Evolutionary conservation across 2,888 invertebrate genomes (phyloP), one percentile per base, ranked within the genome.

Genomic region (Lasioglossum zephyrum): DNA sequence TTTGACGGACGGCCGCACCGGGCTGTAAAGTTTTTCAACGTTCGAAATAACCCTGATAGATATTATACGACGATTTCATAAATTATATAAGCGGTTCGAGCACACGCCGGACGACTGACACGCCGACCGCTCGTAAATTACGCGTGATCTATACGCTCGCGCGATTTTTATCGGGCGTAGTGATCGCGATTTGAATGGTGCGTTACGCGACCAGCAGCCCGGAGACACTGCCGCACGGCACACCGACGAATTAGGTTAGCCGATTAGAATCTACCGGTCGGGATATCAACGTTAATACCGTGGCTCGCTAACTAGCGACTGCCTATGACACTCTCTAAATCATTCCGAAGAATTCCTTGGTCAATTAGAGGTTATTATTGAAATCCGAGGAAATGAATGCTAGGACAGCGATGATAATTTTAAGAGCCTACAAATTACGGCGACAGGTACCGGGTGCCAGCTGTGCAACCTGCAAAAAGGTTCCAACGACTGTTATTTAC

Each of bases 1-100:
- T 39, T 73, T 53, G 82, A 82, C 76, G 57, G 66, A 82, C 49
- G 49, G 75, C 36, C 39, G 9, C 18, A 60, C 18, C 26, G 5
- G 41, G 36, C 39, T 36, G 31, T 22, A 22, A 77, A 8, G 13
- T 60, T 60, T 60, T 60, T 60, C n/a, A 60, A 26, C 63, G 47
- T 70, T 70, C 11, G 22, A 53, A 63, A 72, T 47, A 81, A 81
- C 57, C 69, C 36, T 31, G 36, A 22, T 47, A 66, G 63, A 70
- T 75, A 73, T 76, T 75, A 66, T 69, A 44, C 47, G 86, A 81
- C 81, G 77, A 81, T 78, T 81, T 85, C 75, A 78, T 82, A 82
- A 87, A 86, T 86, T 87, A 86, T 72, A 76, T 63, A 86, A 86
- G 53, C 85, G 60, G 60, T 26, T 31, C 76, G 57, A 74, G 85